A percentile compares a stretch with the other conserved stretches of the same genome.
These are phyloP conservation scores for Lophius americanus DNA, from an alignment of 2,797 vertebrate species.

Conservation along the genomic window DNA sequence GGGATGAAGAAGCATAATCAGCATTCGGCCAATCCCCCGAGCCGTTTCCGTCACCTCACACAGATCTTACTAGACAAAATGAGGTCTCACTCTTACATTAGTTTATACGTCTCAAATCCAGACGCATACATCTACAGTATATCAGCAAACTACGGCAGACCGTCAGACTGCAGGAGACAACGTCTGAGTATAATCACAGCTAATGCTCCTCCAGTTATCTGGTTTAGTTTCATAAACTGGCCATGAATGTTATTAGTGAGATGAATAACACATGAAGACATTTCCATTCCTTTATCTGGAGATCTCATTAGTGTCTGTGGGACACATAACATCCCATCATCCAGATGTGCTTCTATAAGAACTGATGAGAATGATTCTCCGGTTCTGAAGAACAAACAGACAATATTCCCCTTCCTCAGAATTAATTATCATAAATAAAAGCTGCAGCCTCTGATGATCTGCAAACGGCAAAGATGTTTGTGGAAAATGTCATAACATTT, in stretches of 20 bases:
- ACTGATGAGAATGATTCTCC: slow-evolving; percentile 55
- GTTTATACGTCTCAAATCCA: too few relatives aligned
- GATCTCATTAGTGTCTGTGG: slow-evolving; percentile 45
- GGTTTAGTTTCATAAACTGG: slow-evolving; percentile 57
- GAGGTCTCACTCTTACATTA: too few relatives aligned
- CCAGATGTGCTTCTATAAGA: slow-evolving; percentile 52
- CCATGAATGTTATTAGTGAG: slow-evolving; percentile 38
- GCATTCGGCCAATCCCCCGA: too few relatives aligned
- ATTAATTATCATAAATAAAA: slow-evolving; percentile 81
- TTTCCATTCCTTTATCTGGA: slow-evolving; percentile 50
- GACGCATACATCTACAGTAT: too few relatives aligned
- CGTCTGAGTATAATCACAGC: slow-evolving; percentile 14
- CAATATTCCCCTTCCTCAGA: slow-evolving; percentile 65
- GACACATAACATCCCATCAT: slow-evolving; percentile 54
- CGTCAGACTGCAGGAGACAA: slow-evolving; percentile 2
- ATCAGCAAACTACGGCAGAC: neutral
- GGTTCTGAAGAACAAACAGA: slow-evolving; percentile 66
- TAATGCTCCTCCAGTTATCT: slow-evolving; percentile 38
- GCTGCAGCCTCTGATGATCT: slow-evolving; percentile 63
- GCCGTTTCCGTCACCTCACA: too few relatives aligned
- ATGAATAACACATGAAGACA: slow-evolving; percentile 39
- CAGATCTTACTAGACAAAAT: too few relatives aligned
- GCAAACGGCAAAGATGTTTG: slow-evolving; percentile 66
- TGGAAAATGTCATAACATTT: slow-evolving; percentile 77
- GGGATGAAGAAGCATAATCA: too few relatives aligned